These are phyloP conservation scores for Pygoscelis antarcticus DNA, from an alignment of 2,113 vertebrate genomes.

Conservation along the genomic window DNA sequence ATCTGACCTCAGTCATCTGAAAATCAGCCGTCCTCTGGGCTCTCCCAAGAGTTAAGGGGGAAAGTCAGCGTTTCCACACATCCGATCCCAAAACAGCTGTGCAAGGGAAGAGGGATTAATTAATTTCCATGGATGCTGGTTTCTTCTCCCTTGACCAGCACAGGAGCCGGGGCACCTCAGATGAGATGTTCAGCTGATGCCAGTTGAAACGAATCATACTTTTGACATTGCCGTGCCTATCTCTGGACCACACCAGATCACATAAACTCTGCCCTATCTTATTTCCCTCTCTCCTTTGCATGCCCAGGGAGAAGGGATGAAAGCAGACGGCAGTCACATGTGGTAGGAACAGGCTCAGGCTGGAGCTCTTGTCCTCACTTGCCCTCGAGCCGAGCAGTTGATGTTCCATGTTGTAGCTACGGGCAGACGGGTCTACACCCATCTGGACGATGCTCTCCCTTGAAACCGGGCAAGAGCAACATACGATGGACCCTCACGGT, in stretches of 20 bases:
- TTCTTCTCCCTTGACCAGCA: not conserved
- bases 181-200: accelerated
- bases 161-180: not conserved
- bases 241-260: not conserved
- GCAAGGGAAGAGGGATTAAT: not conserved
- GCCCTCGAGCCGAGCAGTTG: not conserved
- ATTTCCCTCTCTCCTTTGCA: not conserved
- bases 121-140: not conserved
- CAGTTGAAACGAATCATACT: not conserved
- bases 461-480: not conserved
- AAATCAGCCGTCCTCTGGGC: accelerated
- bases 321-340: accelerated
- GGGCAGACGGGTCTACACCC: not conserved
- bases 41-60: not conserved
- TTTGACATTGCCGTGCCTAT: not conserved
- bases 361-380: not conserved
- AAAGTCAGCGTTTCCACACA: not conserved
- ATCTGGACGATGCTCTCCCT: not conserved
- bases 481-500: no score
- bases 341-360: not conserved
- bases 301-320: not conserved
- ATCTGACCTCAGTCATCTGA: not conserved
- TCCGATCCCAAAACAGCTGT: not conserved
- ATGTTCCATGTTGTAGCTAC: not conserved
- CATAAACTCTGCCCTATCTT: not conserved